A percentile compares a stretch with the other conserved stretches of the same genome.
Conservation (phyloP, 2,113 vertebrate species). For the Gavia stellata region DNA sequence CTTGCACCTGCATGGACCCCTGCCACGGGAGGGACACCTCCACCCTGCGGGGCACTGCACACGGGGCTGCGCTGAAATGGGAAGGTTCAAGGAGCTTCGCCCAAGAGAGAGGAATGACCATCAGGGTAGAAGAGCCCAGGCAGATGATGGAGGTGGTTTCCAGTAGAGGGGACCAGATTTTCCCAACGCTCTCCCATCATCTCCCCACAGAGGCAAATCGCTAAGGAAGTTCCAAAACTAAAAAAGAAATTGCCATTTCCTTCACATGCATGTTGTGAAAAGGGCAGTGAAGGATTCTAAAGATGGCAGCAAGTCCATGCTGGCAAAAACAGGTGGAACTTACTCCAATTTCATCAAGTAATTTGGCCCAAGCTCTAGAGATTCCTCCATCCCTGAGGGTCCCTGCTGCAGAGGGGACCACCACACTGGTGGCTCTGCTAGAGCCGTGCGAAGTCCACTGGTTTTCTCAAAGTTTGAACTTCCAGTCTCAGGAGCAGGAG, state of each 20-base stretch:
- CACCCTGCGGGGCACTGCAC: not conserved
- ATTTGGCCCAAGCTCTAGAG: not conserved
- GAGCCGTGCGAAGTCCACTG: rapidly evolving
- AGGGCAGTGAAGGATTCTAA: not conserved
- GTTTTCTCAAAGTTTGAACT: not conserved
- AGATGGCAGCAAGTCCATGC: not conserved
- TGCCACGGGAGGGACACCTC: not conserved
- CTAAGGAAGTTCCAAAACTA: not conserved
- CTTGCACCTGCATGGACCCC: not conserved
- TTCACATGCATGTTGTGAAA: not conserved
- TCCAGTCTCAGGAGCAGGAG: not conserved
- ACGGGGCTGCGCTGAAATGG: rapidly evolving
- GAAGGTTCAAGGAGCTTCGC: not conserved
- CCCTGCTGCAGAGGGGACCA: not conserved
- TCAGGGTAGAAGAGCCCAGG: not conserved
- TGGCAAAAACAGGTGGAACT: not conserved
- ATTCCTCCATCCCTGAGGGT: not conserved
- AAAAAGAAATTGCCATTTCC: not conserved
- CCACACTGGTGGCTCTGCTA: not conserved
- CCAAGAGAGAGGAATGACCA: not conserved
- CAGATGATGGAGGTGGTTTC: not conserved
- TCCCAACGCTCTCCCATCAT: rapidly evolving
- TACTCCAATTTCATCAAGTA: not conserved
- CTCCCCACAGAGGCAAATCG: not conserved
- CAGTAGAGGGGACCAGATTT: not conserved